Base-by-base conservation (phyloP, 2,888 invertebrate species). In the Ochlodes sylvanus region DNA sequence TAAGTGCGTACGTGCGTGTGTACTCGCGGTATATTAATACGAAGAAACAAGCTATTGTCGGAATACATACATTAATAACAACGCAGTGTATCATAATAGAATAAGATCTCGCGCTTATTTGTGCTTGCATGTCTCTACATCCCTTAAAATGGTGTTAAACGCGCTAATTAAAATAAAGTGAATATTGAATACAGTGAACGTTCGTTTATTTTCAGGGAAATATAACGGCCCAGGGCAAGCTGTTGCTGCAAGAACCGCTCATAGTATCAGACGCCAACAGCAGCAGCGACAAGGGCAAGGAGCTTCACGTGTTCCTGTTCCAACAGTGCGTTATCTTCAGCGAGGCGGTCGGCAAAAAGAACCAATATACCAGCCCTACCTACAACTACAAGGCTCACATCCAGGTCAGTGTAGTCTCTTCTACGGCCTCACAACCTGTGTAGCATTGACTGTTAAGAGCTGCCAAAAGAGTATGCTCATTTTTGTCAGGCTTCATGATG, bases 301-400 rank as follows among this genome's bases (percentile, higher is more conserved):
- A 99, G 77, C 94, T 98, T 81, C 97, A 99, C 88, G 98, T 99
- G 72, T 99, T 99, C 94, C 95, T 99, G 61, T 99, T 99, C 86
- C 99, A 99, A 86, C 99, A 99, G 92, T 98, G 98, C 83, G 97
- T 99, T 77, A 98, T 99, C 79, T 98, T 99, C 90, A 98, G 98
- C 79, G 99, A 99, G 84, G 96, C 98, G 68, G 97, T 98, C 63
- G 98, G 98, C 75, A 97, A 97, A 88, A 98, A 97, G 88, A 97
- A 97, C 55, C 98, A 98, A 86, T 99, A 98, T 88, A 96, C 97
- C 74, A 98, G 97, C 94, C 99, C 99, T 69, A 97, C 97, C 38
- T 99, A 98, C 90, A 96, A 98, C 83, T 99, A 98, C 93, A 98
- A 98, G 90, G 97, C 97, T 81, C 98, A 99, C 84, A 96, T 99